Percentiles rank a stretch among this genome's conserved stretches.
These are phyloP conservation scores for Pelecanus crispus DNA, from an alignment of 2,113 vertebrate genomes.

Conservation along the genomic window DNA sequence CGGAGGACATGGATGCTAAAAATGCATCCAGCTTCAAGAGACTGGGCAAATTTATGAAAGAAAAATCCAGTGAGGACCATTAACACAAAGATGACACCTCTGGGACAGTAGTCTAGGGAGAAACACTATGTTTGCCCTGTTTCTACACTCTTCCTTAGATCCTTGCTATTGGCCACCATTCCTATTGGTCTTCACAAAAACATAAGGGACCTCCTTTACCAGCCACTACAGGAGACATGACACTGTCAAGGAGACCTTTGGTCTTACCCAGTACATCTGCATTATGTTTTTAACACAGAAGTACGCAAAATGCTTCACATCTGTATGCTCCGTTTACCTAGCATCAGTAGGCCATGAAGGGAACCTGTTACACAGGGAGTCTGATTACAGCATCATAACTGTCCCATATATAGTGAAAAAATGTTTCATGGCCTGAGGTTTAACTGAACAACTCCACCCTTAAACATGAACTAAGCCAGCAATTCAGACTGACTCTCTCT, in stretches of 20 bases:
- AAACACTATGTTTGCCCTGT: neutral
- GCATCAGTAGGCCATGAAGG: neutral
- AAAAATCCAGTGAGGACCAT: neutral
- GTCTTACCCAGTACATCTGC: neutral
- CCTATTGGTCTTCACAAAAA: neutral
- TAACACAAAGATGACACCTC: neutral
- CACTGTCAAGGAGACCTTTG: neutral
- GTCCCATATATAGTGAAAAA: neutral
- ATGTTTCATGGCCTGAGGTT: neutral
- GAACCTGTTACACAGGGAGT: neutral
- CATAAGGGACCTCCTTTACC: fast-evolving
- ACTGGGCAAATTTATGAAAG: neutral
- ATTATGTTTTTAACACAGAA: neutral
- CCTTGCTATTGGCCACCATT: neutral
- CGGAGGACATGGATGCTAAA: neutral
- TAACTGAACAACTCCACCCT: neutral
- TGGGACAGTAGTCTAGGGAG: neutral
- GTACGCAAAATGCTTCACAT: neutral
- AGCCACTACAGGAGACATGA: neutral
- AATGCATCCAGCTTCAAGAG: neutral
- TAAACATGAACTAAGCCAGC: neutral
- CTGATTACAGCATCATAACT: neutral
- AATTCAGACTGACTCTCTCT: neutral
- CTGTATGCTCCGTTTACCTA: neutral
- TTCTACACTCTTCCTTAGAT: neutral